Evolutionary conservation across 2,797 vertebrate genomes (phyloP).

Genomic region (Acrocephalus scirpaceus): DNA sequence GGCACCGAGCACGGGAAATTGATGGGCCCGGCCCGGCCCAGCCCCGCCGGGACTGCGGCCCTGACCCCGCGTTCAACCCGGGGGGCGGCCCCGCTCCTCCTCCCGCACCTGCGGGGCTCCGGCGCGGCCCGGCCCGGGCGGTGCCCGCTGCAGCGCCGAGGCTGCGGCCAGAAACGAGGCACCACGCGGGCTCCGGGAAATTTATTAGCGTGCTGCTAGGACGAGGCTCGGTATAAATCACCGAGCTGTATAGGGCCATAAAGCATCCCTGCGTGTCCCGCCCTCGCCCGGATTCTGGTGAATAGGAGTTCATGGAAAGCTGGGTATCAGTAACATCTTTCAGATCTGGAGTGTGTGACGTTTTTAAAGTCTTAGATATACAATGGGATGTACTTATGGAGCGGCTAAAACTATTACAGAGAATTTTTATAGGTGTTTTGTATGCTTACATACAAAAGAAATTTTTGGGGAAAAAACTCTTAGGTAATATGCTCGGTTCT

Average conservation of each 20-base stretch:
- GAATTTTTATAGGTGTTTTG: neutral
- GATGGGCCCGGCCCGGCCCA: slow-evolving; percentile 82
- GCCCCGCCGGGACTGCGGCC: neutral
- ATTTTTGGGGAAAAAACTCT: rapidly evolving
- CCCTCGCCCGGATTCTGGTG: slow-evolving; percentile 22
- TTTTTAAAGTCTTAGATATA: slow-evolving; percentile 42
- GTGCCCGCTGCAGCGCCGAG: neutral
- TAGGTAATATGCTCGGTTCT: neutral
- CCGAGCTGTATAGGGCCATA: slow-evolving; percentile 50
- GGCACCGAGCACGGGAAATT: slow-evolving; percentile 80
- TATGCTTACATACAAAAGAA: neutral
- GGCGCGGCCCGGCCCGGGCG: neutral
- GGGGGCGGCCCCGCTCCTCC: neutral
- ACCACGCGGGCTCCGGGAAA: slow-evolving; percentile 50
- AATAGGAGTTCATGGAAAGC: slow-evolving; percentile 57
- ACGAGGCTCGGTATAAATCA: slow-evolving; percentile 69
- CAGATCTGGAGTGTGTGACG: neutral
- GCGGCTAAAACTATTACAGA: neutral
- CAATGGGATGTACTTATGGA: neutral
- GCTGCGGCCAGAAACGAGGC: neutral
- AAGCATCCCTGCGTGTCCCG: slow-evolving; percentile 52
- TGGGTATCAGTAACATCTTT: slow-evolving; percentile 45
- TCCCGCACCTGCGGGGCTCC: slow-evolving; percentile 6
- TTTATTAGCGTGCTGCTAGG: slow-evolving; percentile 69
- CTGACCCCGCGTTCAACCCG: slow-evolving; percentile 58